Base-by-base conservation (phyloP, 2,113 vertebrate species). In the Callipepla squamata region DNA sequence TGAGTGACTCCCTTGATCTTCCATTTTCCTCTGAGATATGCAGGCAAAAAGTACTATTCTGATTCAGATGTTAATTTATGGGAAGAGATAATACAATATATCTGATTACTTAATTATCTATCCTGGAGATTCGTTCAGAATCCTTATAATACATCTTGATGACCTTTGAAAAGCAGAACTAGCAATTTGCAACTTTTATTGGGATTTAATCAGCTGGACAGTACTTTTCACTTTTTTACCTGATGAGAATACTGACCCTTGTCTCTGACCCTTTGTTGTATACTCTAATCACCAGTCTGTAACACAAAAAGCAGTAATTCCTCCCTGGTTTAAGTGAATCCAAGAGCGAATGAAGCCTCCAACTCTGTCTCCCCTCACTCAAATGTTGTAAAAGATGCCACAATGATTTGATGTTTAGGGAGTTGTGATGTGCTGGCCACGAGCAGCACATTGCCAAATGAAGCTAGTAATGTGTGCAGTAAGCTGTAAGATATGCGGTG, bases 61-160 rank as follows among this genome's bases (percentile, higher is more conserved):
- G 48, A 94, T 94, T 95, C 87, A 94, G 75, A 95, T 95, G 94
- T 55, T 95, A 95, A 95, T 95, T 95, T 95, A 95, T 95, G 93
- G 67, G 94, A 95, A 95, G 85, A 5, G 53, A 40, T 85, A 95
- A 87, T 94, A 92, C 70, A 92, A 81, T 94, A 75, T 92, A 89
- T 79, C 85, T 95, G 93, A 96, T 93, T 95, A 79, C 85, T 92
- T 94, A 96, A 95, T 96, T 96, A 95, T 95, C 40, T 58, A 91
- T 87, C 91, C 78, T 58, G 67, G 50, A 53, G 58, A 87, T 95
- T 94, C 58, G 80, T 92, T 89, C 81, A 69, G 36, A 91, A 85
- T 85, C 50, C 53, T 69, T 92, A 91, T 95, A 91, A 95, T 80
- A 61, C n/a, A n/a, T 92, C 93, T 53, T 91, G 85, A 94, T 89